Percentiles rank a stretch among this genome's conserved stretches.
phyloP scores from a whole-genome alignment of 2,113 vertebrate genomes.

The Pedionomus torquatus region DNA sequence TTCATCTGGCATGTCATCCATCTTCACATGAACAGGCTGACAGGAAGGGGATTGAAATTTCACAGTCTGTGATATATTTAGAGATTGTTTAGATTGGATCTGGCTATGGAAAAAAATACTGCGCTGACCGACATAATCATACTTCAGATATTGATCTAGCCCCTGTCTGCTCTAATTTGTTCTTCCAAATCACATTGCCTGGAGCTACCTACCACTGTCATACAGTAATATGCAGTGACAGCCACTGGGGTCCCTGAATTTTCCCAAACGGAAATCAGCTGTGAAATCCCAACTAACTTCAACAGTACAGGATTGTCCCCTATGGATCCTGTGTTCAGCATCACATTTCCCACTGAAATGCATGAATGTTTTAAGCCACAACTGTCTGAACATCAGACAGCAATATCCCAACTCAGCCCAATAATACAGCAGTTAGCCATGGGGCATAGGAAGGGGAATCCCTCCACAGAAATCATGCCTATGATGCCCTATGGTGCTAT shows the following conservation, averaged over 20 bases:
- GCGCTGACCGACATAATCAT: slow-evolving; percentile 55
- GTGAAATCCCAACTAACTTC: not conserved
- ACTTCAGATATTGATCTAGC: slow-evolving; percentile 56
- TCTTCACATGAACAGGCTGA: slow-evolving; percentile 20
- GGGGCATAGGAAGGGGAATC: not conserved
- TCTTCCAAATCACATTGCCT: slow-evolving; percentile 36
- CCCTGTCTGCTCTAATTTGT: slow-evolving; percentile 61
- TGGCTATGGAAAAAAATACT: slow-evolving; percentile 17
- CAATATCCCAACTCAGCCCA: not conserved
- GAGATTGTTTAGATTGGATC: slow-evolving; percentile 48
- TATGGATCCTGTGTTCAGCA: not conserved
- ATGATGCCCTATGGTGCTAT: not conserved
- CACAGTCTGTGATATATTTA: slow-evolving; percentile 57
- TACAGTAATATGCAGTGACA: not conserved
- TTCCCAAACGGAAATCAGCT: not conserved
- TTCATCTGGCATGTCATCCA: not conserved
- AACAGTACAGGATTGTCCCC: not conserved
- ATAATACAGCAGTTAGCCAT: not conserved
- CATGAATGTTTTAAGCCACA: not conserved
- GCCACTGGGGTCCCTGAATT: not conserved
- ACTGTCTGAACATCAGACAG: not conserved
- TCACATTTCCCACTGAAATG: not conserved
- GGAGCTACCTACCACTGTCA: not conserved
- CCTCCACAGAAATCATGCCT: not conserved
- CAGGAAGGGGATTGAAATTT: slow-evolving; percentile 57